Evolutionary conservation across 2,797 vertebrate species (phyloP).

Genomic region (Oryzias sinensis): DNA sequence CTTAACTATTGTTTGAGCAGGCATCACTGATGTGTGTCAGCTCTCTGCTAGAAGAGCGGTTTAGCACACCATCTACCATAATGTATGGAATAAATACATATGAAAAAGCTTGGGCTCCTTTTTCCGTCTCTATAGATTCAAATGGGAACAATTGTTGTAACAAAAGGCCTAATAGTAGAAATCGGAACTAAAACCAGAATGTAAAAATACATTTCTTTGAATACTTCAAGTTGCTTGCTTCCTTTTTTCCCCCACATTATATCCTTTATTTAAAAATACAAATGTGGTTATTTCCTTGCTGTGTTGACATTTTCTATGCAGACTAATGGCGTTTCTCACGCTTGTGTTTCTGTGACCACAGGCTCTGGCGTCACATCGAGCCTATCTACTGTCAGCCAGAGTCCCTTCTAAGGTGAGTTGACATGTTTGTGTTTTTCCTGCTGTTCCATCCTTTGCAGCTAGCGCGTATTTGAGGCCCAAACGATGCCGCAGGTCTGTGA

Average conservation of each 20-base stretch:
- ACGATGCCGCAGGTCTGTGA: no score
- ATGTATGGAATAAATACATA: constrained; percentile 15
- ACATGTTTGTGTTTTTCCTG: background rate
- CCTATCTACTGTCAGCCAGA: constrained; percentile 86
- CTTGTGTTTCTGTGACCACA: constrained; percentile 60
- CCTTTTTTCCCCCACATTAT: no score
- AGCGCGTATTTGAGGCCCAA: no score
- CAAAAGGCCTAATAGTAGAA: background rate
- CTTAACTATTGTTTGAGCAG: background rate
- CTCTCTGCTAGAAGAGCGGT: constrained; percentile 15
- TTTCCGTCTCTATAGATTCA: background rate
- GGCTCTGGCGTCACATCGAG: constrained; percentile 90
- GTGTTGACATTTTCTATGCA: background rate
- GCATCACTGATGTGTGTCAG: background rate
- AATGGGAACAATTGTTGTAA: constrained; percentile 5
- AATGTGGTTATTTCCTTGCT: background rate
- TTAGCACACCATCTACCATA: constrained; percentile 36
- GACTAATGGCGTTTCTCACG: background rate
- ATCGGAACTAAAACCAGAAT: background rate
- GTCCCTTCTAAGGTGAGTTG: constrained; percentile 88
- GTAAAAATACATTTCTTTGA: background rate
- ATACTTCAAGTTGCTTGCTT: background rate
- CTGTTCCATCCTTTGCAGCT: background rate
- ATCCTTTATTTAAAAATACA: no score
- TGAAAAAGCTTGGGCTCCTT: background rate